Conservation (phyloP, 2,888 invertebrate species). For the Acleris cristana region DNA sequence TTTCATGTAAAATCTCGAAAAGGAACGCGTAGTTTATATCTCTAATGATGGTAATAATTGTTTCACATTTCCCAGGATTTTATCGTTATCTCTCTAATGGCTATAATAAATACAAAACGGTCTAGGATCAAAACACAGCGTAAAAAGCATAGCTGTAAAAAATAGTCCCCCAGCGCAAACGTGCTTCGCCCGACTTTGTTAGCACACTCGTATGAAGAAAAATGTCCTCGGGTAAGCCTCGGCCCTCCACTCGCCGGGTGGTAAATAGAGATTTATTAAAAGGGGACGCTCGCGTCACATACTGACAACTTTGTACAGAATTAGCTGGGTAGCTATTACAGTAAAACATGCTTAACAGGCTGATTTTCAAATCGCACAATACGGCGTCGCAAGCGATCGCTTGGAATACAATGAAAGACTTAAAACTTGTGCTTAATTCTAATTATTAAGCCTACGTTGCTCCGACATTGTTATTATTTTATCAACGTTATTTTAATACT, state of each 20-base stretch:
- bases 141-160: conserved; percentile 31
- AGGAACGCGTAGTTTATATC: too few species aligned
- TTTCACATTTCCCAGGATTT: too few species aligned
- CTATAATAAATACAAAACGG: neutral
- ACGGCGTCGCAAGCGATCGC: too few species aligned
- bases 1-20: too few species aligned
- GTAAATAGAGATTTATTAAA: conserved; percentile 83
- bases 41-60: too few species aligned
- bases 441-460: too few species aligned
- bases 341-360: neutral
- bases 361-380: too few species aligned
- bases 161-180: conserved; percentile 35
- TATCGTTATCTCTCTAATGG: too few species aligned
- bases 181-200: conserved; percentile 67
- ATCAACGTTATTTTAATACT: too few species aligned
- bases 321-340: conserved; percentile 6
- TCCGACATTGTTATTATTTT: too few species aligned
- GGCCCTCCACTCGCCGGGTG: conserved; percentile 73
- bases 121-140: conserved; percentile 14
- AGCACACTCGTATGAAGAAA: conserved; percentile 82
- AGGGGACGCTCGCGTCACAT: conserved; percentile 64
- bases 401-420: too few species aligned
- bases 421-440: too few species aligned
- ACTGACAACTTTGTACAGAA: conserved; percentile 57
- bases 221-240: conserved; percentile 81